Evolutionary conservation across 2,113 vertebrate genomes (phyloP).

Genomic region (Catharus bicknelli): DNA sequence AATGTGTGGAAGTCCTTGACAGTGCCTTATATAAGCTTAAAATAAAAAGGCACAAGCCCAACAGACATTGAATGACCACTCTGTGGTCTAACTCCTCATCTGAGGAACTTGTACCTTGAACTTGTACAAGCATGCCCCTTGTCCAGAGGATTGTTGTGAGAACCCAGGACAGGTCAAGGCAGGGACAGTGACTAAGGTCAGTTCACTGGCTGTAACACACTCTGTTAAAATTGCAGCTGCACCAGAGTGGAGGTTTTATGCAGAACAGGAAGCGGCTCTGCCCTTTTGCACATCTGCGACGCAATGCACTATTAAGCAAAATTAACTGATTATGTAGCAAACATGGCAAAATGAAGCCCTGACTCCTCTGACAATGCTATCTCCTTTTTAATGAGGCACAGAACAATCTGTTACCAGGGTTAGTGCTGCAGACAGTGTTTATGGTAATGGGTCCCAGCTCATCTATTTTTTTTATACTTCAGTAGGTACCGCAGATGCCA

Average conservation of each 20-base stretch:
- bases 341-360: conserved; percentile 14
- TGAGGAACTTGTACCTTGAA: neutral
- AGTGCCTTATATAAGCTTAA: fast-evolving
- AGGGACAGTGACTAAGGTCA: neutral
- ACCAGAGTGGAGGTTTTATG: neutral
- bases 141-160: neutral
- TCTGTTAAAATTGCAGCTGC: neutral
- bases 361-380: conserved; percentile 4
- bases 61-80: neutral
- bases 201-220: neutral
- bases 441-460: conserved; percentile 4
- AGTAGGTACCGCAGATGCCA: neutral
- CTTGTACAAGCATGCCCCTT: neutral
- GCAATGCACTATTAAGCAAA: conserved; percentile 38
- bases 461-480: conserved; percentile 6
- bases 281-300: neutral
- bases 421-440: neutral
- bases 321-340: conserved; percentile 59
- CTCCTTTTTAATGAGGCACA: conserved; percentile 39
- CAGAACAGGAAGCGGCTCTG: neutral
- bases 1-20: neutral
- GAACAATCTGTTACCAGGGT: conserved; percentile 24
- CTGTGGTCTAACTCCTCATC: neutral
- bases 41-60: neutral
- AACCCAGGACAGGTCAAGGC: neutral